A percentile compares a stretch with the other conserved stretches of the same genome.
phyloP scores from a whole-genome alignment of 2,888 invertebrate species.

The Dicycla oo region DNA sequence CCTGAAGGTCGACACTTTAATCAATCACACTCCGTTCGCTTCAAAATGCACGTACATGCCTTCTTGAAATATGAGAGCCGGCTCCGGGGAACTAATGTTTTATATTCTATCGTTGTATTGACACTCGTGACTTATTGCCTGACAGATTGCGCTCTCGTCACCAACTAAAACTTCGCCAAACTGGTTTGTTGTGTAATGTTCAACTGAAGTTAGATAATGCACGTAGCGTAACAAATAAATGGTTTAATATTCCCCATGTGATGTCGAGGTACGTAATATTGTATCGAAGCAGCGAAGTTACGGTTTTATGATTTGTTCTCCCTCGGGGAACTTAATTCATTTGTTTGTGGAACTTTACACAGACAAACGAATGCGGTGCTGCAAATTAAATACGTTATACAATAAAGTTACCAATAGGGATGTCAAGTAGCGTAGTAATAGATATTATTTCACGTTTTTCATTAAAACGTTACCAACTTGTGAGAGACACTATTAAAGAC shows the following conservation, averaged over 20 bases:
- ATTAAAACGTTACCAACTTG: conserved; percentile 71
- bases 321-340: conserved; percentile 45
- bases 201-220: conserved; percentile 46
- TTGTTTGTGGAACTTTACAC: conserved; percentile 53
- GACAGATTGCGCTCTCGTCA: conserved; percentile 75
- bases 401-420: conserved; percentile 19
- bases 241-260: conserved; percentile 55
- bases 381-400: conserved; percentile 53
- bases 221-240: conserved; percentile 47
- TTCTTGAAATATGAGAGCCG: conserved; percentile 81
- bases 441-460: conserved; percentile 44
- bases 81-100: conserved; percentile 81
- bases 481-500: conserved; percentile 80
- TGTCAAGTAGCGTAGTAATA: conserved; percentile 1
- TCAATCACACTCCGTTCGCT: conserved; percentile 79
- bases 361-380: conserved; percentile 51
- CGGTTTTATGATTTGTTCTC: conserved; percentile 55
- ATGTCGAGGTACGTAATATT: conserved; percentile 40
- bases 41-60: conserved; percentile 82
- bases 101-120: conserved; percentile 86
- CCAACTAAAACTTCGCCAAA: conserved; percentile 34
- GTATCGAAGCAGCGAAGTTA: conserved; percentile 50
- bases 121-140: conserved; percentile 84
- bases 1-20: conserved; percentile 81
- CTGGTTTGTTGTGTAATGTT: conserved; percentile 38